Percentiles rank a stretch among this genome's conserved stretches.
Evolutionary conservation across 2,888 invertebrate genomes (phyloP).

Genomic region (Erynnis tages): DNA sequence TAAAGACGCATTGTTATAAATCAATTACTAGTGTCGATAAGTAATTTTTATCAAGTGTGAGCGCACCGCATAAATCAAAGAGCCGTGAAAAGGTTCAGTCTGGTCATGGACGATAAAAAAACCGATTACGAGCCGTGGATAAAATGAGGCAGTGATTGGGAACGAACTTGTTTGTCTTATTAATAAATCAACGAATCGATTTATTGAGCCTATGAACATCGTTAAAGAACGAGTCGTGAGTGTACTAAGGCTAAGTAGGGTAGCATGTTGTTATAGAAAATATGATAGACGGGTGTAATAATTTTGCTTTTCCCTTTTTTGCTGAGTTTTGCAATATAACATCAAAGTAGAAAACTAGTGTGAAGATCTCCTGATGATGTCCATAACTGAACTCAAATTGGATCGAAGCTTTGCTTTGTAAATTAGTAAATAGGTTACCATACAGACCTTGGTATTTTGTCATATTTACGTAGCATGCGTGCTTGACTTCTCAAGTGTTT

Average conservation of each 20-base stretch:
- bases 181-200: slow-evolving; percentile 24
- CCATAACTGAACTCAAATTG: no score
- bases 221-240: background rate
- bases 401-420: no score
- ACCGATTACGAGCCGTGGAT: slow-evolving; percentile 26
- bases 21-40: slow-evolving; percentile 61
- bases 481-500: no score
- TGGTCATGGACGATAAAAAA: slow-evolving; percentile 28
- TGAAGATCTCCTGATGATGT: no score
- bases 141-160: slow-evolving; percentile 21
- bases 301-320: no score
- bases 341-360: no score
- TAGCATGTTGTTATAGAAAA: no score
- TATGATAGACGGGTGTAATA: no score
- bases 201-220: slow-evolving; percentile 6
- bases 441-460: no score
- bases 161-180: slow-evolving; percentile 24
- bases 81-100: slow-evolving; percentile 60
- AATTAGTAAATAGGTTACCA: no score
- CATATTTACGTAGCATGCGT: no score
- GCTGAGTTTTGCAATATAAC: no score
- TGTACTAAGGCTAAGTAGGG: background rate
- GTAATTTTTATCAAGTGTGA: slow-evolving; percentile 62
- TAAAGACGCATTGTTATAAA: slow-evolving; percentile 42
- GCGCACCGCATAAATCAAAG: slow-evolving; percentile 61